Base-by-base conservation (phyloP, 2,888 invertebrate genomes). In the Dryomyza anilis region DNA sequence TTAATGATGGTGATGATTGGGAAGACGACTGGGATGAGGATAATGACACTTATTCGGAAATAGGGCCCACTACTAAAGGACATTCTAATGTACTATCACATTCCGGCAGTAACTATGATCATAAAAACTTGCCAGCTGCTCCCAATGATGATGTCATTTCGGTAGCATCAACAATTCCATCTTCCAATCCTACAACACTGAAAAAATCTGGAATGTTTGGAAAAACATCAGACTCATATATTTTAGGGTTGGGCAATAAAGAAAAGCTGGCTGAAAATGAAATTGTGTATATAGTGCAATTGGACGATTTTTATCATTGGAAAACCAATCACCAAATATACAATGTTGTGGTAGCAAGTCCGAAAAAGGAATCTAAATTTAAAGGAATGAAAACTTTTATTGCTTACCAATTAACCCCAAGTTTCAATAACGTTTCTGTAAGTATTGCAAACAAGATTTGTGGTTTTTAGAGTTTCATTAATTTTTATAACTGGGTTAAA, bases 311-410 rank as follows among this genome's bases (percentile, higher is more conserved):
- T 23, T 91, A 91, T 75, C 85, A 87, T 66, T 98, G 97, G 97
- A 86, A 90, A 65, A 87, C 90, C 0, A 87, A 89, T 64, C 84
- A 86, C 55, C 88, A 91, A 66, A 88, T 90, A 2, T 97, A 95
- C 79, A 88, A 87, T 6, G 98, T 98, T 66, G 86, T 90, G 60
- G 93, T 98, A 30, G 92, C 95, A 16, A 96, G 96, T 63, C 98
- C 98, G 6, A 98, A 97, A 80, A 98, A 99, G 82, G 97, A 97
- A 84, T 92, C 94, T 0, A 99, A 99, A 85, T 89, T 98, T 78
- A 97, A 97, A 81, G 98, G 97, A 46, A 89, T 98, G 74, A 98
- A 98, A 85, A 97, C 95, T 77, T 99, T 93, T 78, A 98, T 98
- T 74, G 96, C 96, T 53, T 98, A 98, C 85, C 95, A 96, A 78